Conservation (phyloP, 2,113 vertebrate genomes). For the Prunella himalayana region DNA sequence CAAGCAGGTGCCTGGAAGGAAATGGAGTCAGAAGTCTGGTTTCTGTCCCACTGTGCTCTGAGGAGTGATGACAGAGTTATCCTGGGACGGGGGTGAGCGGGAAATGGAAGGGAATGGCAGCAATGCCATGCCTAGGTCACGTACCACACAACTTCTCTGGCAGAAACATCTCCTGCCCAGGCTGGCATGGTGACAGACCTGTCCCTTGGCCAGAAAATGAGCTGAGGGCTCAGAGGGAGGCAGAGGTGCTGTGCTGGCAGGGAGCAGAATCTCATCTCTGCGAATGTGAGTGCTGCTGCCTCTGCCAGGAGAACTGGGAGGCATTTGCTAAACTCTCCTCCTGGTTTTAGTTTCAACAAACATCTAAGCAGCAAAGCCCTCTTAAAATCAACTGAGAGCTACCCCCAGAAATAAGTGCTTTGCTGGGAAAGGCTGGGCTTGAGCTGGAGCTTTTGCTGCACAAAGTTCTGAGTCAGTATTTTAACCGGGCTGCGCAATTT, state of each 20-base stretch:
- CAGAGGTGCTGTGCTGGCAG: not conserved
- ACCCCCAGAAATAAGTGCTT: not conserved
- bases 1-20: constrained; percentile 31
- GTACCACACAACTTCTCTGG: not conserved
- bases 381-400: not conserved
- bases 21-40: not conserved
- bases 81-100: not conserved
- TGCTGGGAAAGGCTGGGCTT: not conserved
- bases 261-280: not conserved
- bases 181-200: not conserved
- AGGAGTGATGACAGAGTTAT: not conserved
- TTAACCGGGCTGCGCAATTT: not conserved
- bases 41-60: not conserved
- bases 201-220: not conserved
- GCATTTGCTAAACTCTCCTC: not conserved
- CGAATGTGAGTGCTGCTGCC: not conserved
- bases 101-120: not conserved
- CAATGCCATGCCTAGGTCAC: not conserved
- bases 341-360: not conserved
- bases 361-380: not conserved
- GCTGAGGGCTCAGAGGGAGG: not conserved
- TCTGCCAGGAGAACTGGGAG: not conserved
- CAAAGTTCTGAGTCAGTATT: not conserved
- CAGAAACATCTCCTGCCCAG: not conserved
- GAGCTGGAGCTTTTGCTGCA: not conserved